A percentile compares a stretch with the other conserved stretches of the same genome.
Evolutionary conservation across 2,888 invertebrate genomes (phyloP).

Genomic region (Drosophila mulleri): DNA sequence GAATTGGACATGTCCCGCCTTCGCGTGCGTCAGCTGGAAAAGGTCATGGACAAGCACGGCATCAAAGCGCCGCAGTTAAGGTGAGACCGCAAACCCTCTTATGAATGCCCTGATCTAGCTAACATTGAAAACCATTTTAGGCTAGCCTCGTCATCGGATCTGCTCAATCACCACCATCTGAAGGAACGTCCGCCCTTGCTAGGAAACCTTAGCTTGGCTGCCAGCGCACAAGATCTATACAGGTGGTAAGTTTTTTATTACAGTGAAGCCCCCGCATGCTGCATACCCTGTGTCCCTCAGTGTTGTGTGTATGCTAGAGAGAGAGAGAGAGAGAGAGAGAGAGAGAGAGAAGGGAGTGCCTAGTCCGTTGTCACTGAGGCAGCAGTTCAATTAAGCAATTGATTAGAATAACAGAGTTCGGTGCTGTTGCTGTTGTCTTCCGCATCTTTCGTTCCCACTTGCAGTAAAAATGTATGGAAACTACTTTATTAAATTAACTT

Average conservation of each 20-base stretch:
- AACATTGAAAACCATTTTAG: slow-evolving; percentile 69
- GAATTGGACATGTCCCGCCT: slow-evolving; percentile 95
- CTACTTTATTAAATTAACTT: slow-evolving; percentile 77
- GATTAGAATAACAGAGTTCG: slow-evolving; percentile 65
- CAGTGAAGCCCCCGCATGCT: slow-evolving; percentile 34
- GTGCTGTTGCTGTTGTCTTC: slow-evolving; percentile 18
- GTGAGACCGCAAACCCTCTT: slow-evolving; percentile 74
- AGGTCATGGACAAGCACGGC: slow-evolving; percentile 93
- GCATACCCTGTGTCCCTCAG: neutral
- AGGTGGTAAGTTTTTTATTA: slow-evolving; percentile 85
- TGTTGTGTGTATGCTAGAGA: slow-evolving; percentile 7
- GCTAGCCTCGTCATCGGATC: slow-evolving; percentile 88
- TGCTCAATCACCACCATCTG: slow-evolving; percentile 86
- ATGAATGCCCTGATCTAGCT: neutral
- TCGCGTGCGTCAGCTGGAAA: slow-evolving; percentile 93
- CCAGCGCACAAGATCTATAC: slow-evolving; percentile 86
- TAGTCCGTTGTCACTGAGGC: slow-evolving; percentile 9
- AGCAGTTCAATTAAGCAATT: slow-evolving; percentile 72
- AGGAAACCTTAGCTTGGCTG: slow-evolving; percentile 85
- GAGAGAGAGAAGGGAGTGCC: neutral
- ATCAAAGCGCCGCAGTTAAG: slow-evolving; percentile 91
- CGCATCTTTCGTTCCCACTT: slow-evolving; percentile 10
- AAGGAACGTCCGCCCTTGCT: slow-evolving; percentile 87
- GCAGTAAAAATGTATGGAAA: slow-evolving; percentile 77
- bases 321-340: no score